A percentile compares a stretch with the other conserved stretches of the same genome.
Evolutionary conservation across 2,113 vertebrate species (phyloP).

Genomic region (Quiscalus mexicanus): DNA sequence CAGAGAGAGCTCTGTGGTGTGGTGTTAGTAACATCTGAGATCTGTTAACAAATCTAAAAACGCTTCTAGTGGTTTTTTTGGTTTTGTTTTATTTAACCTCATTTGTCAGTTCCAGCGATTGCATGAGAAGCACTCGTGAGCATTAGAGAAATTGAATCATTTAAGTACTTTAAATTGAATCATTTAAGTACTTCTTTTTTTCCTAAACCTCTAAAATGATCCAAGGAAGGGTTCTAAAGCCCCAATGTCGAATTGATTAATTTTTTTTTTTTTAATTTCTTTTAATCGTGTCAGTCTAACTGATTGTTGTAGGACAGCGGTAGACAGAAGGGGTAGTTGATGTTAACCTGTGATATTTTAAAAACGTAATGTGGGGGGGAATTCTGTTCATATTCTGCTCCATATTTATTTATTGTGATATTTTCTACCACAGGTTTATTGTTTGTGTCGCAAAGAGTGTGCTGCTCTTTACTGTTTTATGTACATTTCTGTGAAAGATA

Average conservation of each 20-base stretch:
- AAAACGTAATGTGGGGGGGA: neutral
- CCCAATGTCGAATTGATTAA: rapidly evolving
- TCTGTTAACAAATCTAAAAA: neutral
- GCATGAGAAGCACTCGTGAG: neutral
- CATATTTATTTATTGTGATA: neutral
- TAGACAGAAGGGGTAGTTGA: neutral
- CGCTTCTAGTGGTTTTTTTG: neutral
- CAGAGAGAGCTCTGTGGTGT: neutral
- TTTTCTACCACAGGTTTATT: neutral
- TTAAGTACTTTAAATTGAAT: neutral
- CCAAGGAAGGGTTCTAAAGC: neutral
- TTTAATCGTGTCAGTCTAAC: neutral
- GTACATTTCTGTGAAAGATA: neutral
- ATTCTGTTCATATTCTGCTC: neutral
- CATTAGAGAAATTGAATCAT: neutral
- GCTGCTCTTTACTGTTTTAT: neutral
- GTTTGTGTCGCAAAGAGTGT: neutral
- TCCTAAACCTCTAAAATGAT: neutral
- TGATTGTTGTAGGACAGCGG: neutral
- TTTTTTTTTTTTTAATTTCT: neutral
- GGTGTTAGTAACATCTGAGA: neutral
- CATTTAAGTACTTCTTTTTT: neutral
- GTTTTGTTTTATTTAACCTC: neutral
- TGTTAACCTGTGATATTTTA: neutral
- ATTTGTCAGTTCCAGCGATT: neutral